These are phyloP conservation scores for Magallana angulata DNA, from an alignment of 1,140 invertebrate species.

Conservation along the genomic window DNA sequence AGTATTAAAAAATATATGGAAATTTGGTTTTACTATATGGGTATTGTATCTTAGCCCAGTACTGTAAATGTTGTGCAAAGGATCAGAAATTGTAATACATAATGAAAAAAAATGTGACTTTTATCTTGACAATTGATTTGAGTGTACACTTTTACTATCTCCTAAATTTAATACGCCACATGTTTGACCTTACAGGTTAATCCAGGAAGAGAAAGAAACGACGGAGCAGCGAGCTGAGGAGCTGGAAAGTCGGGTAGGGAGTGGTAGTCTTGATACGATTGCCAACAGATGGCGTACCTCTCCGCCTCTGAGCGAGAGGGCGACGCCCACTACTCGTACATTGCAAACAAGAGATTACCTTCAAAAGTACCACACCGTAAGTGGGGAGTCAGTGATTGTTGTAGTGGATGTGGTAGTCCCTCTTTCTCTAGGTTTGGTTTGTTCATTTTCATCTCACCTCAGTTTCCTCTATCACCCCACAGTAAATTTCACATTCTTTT, in stretches of 20 bases:
- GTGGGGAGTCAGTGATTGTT: slow-evolving; percentile 55
- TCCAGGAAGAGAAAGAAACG: slow-evolving; percentile 99
- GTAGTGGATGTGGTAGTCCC: slow-evolving; percentile 9
- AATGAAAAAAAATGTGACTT: no score
- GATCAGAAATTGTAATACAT: no score
- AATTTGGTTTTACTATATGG: slow-evolving; percentile 38
- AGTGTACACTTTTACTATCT: no score
- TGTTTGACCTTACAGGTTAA: slow-evolving; percentile 82
- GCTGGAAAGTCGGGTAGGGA: slow-evolving; percentile 96
- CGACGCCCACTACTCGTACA: slow-evolving; percentile 83
- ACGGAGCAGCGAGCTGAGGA: slow-evolving; percentile 96
- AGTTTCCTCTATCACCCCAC: not conserved
- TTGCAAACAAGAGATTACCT: slow-evolving; percentile 84
- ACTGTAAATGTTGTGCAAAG: no score
- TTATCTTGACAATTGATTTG: no score
- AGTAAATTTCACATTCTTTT: not conserved
- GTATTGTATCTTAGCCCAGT: not conserved
- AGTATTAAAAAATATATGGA: not conserved
- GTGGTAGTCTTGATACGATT: slow-evolving; percentile 80
- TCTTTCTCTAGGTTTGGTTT: slow-evolving; percentile 26
- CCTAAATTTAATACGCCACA: not conserved
- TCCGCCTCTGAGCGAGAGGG: slow-evolving; percentile 88
- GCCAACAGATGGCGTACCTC: slow-evolving; percentile 81
- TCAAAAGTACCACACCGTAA: slow-evolving; percentile 91
- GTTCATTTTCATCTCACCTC: not conserved